These are phyloP conservation scores for Allophyes oxyacanthae DNA, from an alignment of 2,888 invertebrate species.

Conservation along the genomic window DNA sequence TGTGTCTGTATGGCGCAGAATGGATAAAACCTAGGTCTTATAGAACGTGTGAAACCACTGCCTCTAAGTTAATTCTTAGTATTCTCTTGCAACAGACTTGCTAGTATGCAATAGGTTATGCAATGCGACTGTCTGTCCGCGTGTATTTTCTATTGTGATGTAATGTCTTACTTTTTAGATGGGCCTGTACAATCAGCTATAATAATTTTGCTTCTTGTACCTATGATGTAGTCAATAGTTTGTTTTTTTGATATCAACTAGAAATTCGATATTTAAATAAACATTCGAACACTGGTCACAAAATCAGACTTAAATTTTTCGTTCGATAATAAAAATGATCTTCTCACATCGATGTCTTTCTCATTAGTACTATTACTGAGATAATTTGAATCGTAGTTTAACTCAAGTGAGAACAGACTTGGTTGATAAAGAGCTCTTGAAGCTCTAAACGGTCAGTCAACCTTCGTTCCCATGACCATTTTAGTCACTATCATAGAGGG, in stretches of 20 bases:
- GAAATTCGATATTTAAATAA: no score
- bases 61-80: constrained; percentile 31
- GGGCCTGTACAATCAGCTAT: no score
- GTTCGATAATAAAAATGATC: neutral
- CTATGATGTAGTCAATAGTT: no score
- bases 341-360: no score
- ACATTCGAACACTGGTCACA: no score
- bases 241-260: no score
- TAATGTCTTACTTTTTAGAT: constrained; percentile 18
- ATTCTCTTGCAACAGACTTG: constrained; percentile 32
- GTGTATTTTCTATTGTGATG: constrained; percentile 37
- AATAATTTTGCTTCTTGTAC: no score
- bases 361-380: neutral
- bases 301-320: neutral
- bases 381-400: constrained; percentile 2
- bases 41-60: constrained; percentile 34
- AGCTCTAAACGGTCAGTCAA: constrained; percentile 44
- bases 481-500: constrained; percentile 69
- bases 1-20: constrained; percentile 18
- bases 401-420: constrained; percentile 27
- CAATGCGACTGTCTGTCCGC: constrained; percentile 12
- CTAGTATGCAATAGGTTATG: constrained; percentile 33
- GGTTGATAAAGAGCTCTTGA: constrained; percentile 32
- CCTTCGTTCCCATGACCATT: constrained; percentile 64
- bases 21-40: constrained; percentile 28